A percentile compares a stretch with the other conserved stretches of the same genome.
These are phyloP conservation scores for Caenorhabditis sp. DNA, from an alignment of 2,888 invertebrate species.

Conservation along the genomic window DNA sequence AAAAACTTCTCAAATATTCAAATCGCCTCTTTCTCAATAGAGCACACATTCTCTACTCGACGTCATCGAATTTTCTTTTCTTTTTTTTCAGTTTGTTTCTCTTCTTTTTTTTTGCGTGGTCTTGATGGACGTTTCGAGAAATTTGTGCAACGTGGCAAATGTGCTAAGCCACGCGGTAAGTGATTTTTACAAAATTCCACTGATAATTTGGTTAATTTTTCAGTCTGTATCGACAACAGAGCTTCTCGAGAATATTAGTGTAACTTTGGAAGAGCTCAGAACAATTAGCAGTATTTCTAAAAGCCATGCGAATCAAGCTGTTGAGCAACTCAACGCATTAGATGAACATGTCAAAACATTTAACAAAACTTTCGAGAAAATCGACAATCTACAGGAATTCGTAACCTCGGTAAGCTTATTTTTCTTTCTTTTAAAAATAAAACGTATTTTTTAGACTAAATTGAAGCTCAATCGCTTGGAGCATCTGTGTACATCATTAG, in stretches of 20 bases:
- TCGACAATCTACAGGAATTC: slow-evolving; percentile 6
- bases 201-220: background rate
- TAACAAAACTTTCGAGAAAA: slow-evolving; percentile 13
- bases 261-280: slow-evolving; percentile 27
- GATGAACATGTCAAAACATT: slow-evolving; percentile 9
- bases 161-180: slow-evolving; percentile 10
- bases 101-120: background rate
- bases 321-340: slow-evolving; percentile 10
- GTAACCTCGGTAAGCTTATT: background rate
- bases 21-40: background rate
- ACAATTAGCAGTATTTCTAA: slow-evolving; percentile 22
- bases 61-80: background rate
- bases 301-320: slow-evolving; percentile 14
- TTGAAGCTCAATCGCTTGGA: slow-evolving; percentile 16
- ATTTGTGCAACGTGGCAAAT: slow-evolving; percentile 5
- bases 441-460: slow-evolving; percentile 14
- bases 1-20: too few relatives aligned
- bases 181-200: background rate
- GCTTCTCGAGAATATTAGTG: background rate
- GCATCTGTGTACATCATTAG: slow-evolving; percentile 8
- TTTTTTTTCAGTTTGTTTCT: background rate
- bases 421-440: background rate
- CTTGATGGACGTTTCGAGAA: slow-evolving; percentile 4
- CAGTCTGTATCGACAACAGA: background rate
- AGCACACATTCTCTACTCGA: background rate